Conservation (phyloP, 1,140 invertebrate genomes). For the Dinoponera quadriceps region DNA sequence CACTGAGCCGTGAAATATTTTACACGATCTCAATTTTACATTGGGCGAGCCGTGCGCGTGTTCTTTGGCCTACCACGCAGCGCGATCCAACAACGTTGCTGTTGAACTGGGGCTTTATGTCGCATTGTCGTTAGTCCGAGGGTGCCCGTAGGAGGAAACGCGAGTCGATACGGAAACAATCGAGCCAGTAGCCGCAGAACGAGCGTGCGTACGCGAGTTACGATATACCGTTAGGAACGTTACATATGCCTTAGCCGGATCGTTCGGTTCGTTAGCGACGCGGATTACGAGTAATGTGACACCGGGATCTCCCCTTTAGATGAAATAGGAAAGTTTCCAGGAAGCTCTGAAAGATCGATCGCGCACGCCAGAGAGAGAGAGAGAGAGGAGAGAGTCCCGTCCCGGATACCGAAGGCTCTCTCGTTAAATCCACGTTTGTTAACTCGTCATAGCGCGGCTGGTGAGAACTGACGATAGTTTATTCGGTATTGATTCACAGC, state of each 20-base stretch:
- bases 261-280: constrained; percentile 67
- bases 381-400: background rate
- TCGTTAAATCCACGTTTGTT: constrained; percentile 52
- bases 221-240: constrained; percentile 66
- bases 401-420: constrained; percentile 1
- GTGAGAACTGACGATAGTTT: constrained; percentile 6
- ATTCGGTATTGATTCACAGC: background rate
- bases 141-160: constrained; percentile 61
- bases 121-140: constrained; percentile 64
- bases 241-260: constrained; percentile 67
- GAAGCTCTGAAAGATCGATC: constrained; percentile 39
- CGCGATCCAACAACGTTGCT: background rate
- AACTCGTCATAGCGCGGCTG: constrained; percentile 10
- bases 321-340: constrained; percentile 34
- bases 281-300: constrained; percentile 67
- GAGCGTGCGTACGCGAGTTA: constrained; percentile 22
- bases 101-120: constrained; percentile 22
- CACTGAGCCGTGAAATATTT: background rate
- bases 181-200: constrained; percentile 44
- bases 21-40: background rate
- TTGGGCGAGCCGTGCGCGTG: too few relatives aligned
- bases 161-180: constrained; percentile 71
- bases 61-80: background rate
- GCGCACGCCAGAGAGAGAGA: background rate
- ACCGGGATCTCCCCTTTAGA: constrained; percentile 58